Base-by-base conservation (phyloP, 2,113 vertebrate species). In the Larimichthys polyactis region DNA sequence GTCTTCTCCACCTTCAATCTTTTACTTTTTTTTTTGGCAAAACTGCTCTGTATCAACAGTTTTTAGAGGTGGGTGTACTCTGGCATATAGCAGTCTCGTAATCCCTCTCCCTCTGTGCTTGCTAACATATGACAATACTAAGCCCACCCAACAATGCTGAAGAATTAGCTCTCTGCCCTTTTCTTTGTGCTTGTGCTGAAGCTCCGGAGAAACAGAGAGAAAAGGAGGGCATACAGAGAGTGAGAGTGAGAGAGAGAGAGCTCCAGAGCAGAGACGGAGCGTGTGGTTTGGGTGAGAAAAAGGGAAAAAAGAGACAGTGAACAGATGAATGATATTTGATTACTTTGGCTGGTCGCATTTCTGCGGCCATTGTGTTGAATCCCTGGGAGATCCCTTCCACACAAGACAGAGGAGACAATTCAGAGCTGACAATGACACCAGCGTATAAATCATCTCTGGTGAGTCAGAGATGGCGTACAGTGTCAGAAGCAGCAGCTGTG, bases 101-200 rank as follows among this genome's bases (percentile, higher is more conserved):
- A 92, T 94, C 85, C 90, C 70, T 81, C 66, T 88, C 83, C 88
- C 84, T 83, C 64, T 87, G 84, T 70, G 85, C 68, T 76, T 73
- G 82, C 79, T 87, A 77, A 75, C 78, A 68, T 74, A 89, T 54
- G 88, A 87, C 85, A 87, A 88, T 84, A 81, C 83, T 84, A 84
- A 90, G 82, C 91, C 85, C 75, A 62, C 75, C 83, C 81, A 82
- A 89, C 85, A 91, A 87, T 86, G 78, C 85, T 27, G 69, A 64
- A 82, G 82, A 88, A 92, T 93, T 86, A 92, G 84, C 90, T 87
- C 63, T 54, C 73, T 90, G 86, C 83, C 90, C 83, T 85, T 92
- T 85, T 75, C 81, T 92, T 91, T 93, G 71, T 89, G 80, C 71
- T 40, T 12, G 74, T 51, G 59, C 49, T 54, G 71, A 59, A 84